A percentile compares a stretch with the other conserved stretches of the same genome.
Evolutionary conservation across 2,888 invertebrate species (phyloP).

Genomic region (Acanthosepion pharaonis): DNA sequence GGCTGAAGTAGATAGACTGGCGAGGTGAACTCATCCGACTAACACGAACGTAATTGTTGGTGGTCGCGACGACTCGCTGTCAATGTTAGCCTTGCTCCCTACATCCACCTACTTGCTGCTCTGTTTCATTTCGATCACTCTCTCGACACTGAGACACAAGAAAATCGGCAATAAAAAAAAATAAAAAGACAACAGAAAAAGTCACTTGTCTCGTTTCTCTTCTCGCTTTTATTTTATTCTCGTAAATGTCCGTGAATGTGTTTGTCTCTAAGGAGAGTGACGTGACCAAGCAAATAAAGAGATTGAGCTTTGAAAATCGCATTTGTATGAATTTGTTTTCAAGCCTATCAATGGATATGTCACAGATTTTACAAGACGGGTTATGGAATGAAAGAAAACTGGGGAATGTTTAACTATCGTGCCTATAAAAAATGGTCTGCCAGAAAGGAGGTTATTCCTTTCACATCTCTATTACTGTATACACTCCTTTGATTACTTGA

Average conservation of each 20-base stretch:
- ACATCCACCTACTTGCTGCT: no score
- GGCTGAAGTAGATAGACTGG: background rate
- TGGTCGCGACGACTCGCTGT: background rate
- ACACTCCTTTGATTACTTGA: no score
- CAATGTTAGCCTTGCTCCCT: no score
- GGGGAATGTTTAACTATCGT: no score
- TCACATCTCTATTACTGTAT: no score
- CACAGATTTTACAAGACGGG: background rate
- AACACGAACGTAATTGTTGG: conserved; percentile 6
- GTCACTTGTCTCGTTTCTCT: background rate
- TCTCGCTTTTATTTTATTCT: background rate
- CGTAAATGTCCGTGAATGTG: background rate
- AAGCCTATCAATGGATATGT: background rate
- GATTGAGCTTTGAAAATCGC: background rate
- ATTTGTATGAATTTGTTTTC: background rate
- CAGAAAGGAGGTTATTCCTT: no score
- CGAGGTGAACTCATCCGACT: background rate
- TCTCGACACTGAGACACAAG: background rate
- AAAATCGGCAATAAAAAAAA: background rate
- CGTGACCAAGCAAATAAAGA: background rate
- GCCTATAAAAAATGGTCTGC: no score
- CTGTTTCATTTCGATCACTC: no score
- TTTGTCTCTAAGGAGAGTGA: background rate
- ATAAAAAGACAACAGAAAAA: background rate
- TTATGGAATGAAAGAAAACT: no score